Evolutionary conservation across 2,797 vertebrate genomes (phyloP).

Genomic region (Potorous gilbertii): DNA sequence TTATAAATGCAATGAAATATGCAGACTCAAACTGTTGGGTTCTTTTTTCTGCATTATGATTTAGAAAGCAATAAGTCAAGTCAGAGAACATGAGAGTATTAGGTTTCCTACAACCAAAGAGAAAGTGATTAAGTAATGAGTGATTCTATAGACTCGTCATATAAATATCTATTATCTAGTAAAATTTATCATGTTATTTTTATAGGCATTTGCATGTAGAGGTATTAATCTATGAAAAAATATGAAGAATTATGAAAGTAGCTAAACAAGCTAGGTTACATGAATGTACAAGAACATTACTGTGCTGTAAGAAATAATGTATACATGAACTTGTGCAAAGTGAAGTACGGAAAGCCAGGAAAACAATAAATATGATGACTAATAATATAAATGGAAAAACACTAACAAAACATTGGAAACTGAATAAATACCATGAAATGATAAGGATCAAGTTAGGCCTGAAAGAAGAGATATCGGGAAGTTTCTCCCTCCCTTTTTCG

Average conservation of each 20-base stretch:
- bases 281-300: background rate
- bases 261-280: background rate
- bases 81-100: background rate
- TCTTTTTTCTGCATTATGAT: constrained; percentile 18
- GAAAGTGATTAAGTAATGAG: constrained; percentile 47
- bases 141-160: constrained; percentile 27
- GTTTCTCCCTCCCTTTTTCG: background rate
- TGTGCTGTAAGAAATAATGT: background rate
- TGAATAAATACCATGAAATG: background rate
- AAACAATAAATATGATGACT: background rate
- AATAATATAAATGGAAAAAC: background rate
- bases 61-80: constrained; percentile 1
- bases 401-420: background rate
- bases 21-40: background rate
- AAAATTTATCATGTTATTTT: constrained; percentile 42
- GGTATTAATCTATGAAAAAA: constrained; percentile 47
- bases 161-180: constrained; percentile 36
- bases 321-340: background rate
- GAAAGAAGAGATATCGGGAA: background rate
- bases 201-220: constrained; percentile 29
- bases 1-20: constrained; percentile 44
- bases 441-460: background rate
- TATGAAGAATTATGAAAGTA: constrained; percentile 23
- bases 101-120: constrained; percentile 36
- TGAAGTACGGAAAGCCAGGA: background rate